Evolutionary conservation across 2,888 invertebrate species (phyloP).

Genomic region (Cheilosia scutellata): DNA sequence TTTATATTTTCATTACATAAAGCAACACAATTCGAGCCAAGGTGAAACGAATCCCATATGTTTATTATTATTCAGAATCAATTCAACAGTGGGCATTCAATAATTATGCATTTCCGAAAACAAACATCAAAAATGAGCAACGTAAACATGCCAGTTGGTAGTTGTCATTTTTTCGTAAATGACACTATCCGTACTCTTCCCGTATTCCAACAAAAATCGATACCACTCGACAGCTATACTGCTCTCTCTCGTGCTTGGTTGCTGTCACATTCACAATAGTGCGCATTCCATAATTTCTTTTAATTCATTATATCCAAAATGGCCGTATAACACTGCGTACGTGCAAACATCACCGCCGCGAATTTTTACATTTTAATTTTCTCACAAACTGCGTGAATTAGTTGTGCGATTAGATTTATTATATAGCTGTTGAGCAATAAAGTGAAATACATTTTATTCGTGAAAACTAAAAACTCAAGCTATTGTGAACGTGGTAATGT

Average conservation of each 20-base stretch:
- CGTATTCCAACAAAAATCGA: slow-evolving; percentile 37
- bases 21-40: too few relatives aligned
- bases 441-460: slow-evolving; percentile 63
- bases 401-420: neutral
- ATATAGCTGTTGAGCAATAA: slow-evolving; percentile 15
- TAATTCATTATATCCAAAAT: slow-evolving; percentile 73
- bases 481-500: slow-evolving; percentile 73
- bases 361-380: slow-evolving; percentile 29
- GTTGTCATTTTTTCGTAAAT: slow-evolving; percentile 1
- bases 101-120: neutral
- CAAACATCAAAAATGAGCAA: neutral
- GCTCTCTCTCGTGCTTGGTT: slow-evolving; percentile 10
- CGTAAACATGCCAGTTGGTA: neutral
- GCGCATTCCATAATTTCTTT: slow-evolving; percentile 61
- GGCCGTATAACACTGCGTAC: slow-evolving; percentile 67
- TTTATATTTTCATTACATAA: neutral
- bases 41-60: too few relatives aligned
- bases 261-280: slow-evolving; percentile 76
- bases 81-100: too few relatives aligned
- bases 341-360: slow-evolving; percentile 42
- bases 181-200: slow-evolving; percentile 8
- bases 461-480: slow-evolving; percentile 51
- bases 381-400: slow-evolving; percentile 25
- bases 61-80: too few relatives aligned
- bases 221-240: slow-evolving; percentile 16